phyloP scores from a whole-genome alignment of 2,113 vertebrate genomes.

The Saguinus imperator region DNA sequence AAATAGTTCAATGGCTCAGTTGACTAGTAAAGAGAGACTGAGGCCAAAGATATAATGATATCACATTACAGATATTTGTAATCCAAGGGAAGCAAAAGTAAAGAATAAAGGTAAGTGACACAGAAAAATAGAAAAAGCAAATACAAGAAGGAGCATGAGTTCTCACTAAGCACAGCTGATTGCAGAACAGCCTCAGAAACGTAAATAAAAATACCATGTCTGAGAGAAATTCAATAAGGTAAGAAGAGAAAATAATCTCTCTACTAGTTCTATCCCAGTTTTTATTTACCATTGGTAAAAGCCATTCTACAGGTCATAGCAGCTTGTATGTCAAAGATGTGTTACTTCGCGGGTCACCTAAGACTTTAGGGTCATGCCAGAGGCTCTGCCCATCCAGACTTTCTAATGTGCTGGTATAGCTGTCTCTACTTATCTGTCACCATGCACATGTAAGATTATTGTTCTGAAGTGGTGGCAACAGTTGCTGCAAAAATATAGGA shows the following conservation, averaged over 20 bases:
- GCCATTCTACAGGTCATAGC: background rate
- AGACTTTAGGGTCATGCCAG: background rate
- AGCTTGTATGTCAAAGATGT: background rate
- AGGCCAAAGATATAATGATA: background rate
- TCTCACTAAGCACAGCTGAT: background rate
- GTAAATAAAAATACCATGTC: background rate
- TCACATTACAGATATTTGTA: background rate
- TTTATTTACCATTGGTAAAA: background rate
- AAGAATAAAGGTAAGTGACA: background rate
- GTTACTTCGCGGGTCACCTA: fast-evolving
- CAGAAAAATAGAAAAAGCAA: background rate
- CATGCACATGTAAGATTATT: background rate
- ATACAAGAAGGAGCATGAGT: background rate
- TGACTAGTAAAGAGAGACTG: background rate
- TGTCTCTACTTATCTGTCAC: background rate
- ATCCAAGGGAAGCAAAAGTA: background rate
- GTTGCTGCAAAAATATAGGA: background rate
- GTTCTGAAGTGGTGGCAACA: background rate
- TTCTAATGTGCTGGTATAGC: background rate
- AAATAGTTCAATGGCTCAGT: background rate
- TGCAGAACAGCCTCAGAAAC: background rate
- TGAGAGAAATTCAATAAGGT: background rate
- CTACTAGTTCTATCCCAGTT: background rate
- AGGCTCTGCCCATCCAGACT: background rate
- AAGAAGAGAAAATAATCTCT: background rate